Conservation (phyloP, 2,113 vertebrate species). For the Eptesicus fuscus region DNA sequence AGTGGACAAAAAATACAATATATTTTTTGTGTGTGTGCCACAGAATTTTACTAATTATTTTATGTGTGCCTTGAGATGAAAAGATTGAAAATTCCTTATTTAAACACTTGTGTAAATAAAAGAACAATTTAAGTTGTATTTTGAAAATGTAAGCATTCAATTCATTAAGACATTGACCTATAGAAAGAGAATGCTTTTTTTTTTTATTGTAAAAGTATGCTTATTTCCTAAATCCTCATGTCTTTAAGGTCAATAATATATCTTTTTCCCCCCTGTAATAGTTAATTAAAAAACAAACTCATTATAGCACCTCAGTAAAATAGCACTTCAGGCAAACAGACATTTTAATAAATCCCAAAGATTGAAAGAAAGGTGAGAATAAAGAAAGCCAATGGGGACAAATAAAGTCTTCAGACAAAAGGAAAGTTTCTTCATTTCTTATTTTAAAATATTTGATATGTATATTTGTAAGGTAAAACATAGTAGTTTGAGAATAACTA, state of each 20-base stretch:
- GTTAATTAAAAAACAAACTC: neutral
- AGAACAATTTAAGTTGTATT: neutral
- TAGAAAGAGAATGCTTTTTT: neutral
- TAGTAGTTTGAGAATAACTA: neutral
- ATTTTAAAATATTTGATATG: neutral
- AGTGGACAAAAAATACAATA: neutral
- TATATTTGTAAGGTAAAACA: neutral
- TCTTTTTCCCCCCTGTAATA: neutral
- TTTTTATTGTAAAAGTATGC: neutral
- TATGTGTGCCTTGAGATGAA: neutral
- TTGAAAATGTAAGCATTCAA: neutral
- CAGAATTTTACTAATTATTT: neutral
- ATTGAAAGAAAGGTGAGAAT: neutral
- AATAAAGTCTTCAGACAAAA: neutral
- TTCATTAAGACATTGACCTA: neutral
- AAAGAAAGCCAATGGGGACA: neutral
- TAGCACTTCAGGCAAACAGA: neutral
- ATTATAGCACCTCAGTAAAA: neutral
- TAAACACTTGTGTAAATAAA: neutral
- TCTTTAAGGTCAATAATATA: neutral
- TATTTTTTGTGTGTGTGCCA: neutral
- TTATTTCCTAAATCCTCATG: neutral
- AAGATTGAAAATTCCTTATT: neutral
- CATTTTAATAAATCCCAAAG: neutral
- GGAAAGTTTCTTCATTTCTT: neutral